These are phyloP conservation scores for Eulimnadia texana DNA, from an alignment of 1,140 invertebrate genomes.

Conservation along the genomic window DNA sequence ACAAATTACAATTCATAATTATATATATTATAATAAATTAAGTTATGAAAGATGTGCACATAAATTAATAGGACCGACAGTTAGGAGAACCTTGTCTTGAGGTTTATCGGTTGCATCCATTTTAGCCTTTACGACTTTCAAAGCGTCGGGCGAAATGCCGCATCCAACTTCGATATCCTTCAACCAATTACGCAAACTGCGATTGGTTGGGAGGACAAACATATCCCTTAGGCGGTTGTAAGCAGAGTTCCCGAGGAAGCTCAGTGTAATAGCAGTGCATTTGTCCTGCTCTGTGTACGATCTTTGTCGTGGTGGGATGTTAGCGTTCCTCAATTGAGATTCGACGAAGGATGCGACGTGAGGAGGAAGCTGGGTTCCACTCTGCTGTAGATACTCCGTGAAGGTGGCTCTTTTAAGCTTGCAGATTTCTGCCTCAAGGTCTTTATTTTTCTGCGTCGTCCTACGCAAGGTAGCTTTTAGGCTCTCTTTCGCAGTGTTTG, in stretches of 20 bases:
- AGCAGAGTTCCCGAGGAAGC: neutral
- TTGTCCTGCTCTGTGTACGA: neutral
- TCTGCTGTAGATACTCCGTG: neutral
- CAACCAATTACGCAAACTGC: neutral
- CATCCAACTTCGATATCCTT: neutral
- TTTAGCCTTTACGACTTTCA: neutral
- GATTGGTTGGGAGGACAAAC: neutral
- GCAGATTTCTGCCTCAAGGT: too few species aligned
- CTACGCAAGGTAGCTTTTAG: too few species aligned
- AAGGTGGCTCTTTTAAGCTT: too few species aligned
- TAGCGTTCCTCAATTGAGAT: neutral
- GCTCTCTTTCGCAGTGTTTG: too few species aligned
- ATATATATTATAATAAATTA: too few species aligned
- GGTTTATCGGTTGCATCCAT: neutral
- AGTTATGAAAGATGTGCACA: too few species aligned
- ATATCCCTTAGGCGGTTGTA: neutral
- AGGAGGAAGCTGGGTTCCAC: neutral
- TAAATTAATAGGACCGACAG: too few species aligned
- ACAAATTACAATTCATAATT: neutral
- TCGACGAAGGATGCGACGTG: neutral
- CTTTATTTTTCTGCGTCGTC: too few species aligned
- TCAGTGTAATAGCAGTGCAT: neutral
- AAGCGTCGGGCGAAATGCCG: neutral
- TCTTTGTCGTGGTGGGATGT: neutral
- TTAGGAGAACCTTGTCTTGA: neutral